Conservation (phyloP, 2,888 invertebrate species). For the Auanema sp. region DNA sequence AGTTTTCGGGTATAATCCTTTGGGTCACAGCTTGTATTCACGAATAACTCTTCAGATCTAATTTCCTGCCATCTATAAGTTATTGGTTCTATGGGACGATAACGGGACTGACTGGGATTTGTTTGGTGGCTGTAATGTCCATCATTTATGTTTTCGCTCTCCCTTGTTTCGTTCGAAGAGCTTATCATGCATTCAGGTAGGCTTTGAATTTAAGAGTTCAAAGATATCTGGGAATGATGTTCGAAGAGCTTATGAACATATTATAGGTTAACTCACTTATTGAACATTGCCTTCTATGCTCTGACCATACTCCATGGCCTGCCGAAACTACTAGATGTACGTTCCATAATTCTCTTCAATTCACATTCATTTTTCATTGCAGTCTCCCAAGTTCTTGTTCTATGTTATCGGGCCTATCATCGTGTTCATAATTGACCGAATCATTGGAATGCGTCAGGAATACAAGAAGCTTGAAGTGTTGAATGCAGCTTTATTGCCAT, state of each 20-base stretch:
- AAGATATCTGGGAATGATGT: neutral
- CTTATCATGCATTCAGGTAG: constrained; percentile 65
- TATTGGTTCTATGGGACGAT: constrained; percentile 91
- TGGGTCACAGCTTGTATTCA: too few relatives aligned
- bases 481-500: constrained; percentile 88
- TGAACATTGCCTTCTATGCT: constrained; percentile 83
- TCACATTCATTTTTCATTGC: constrained; percentile 24
- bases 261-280: constrained; percentile 89
- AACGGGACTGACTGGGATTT: constrained; percentile 71
- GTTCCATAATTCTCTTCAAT: too few relatives aligned
- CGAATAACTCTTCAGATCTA: constrained; percentile 73
- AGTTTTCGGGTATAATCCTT: constrained; percentile 74
- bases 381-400: constrained; percentile 82
- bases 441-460: constrained; percentile 69
- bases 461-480: constrained; percentile 78
- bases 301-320: constrained; percentile 86
- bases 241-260: neutral
- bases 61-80: constrained; percentile 87
- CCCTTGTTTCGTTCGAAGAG: constrained; percentile 85
- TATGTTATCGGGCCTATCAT: constrained; percentile 89
- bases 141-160: constrained; percentile 95
- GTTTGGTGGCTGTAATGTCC: constrained; percentile 77
- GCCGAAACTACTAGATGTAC: constrained; percentile 83
- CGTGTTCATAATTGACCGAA: constrained; percentile 85
- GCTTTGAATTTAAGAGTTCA: neutral